Percentiles rank a stretch among this genome's conserved stretches.
Conservation (phyloP, 2,888 invertebrate species). For the Apodemia mormo region DNA sequence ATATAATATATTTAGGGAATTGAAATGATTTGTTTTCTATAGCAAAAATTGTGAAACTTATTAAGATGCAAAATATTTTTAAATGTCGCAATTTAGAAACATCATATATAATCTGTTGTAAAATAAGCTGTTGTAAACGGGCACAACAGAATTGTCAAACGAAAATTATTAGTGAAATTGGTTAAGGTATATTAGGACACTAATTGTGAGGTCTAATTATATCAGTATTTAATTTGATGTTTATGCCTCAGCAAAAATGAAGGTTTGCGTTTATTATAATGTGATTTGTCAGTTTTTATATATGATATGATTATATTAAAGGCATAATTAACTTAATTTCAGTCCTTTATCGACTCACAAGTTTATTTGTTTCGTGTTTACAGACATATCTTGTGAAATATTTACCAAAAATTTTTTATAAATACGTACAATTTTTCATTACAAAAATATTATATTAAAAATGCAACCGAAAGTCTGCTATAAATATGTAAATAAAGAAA, state of each 20-base stretch:
- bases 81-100: slow-evolving; percentile 14
- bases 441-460: no score
- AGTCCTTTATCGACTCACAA: not conserved
- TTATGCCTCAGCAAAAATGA: not conserved
- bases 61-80: slow-evolving; percentile 14
- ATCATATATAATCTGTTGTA: slow-evolving; percentile 12
- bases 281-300: not conserved
- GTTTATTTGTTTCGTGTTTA: no score
- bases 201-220: not conserved
- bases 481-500: no score
- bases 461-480: no score
- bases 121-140: slow-evolving; percentile 6
- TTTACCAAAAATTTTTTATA: no score
- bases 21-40: not conserved
- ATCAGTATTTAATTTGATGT: not conserved
- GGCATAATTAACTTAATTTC: not conserved
- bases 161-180: not conserved
- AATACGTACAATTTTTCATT: no score
- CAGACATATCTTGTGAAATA: no score
- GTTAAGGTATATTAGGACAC: not conserved
- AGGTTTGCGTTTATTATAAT: not conserved
- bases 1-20: slow-evolving; percentile 15
- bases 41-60: slow-evolving; percentile 12
- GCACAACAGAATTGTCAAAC: not conserved
- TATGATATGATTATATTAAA: not conserved